Conservation (phyloP, 2,113 vertebrate genomes). For the Paradoxurus hermaphroditus region DNA sequence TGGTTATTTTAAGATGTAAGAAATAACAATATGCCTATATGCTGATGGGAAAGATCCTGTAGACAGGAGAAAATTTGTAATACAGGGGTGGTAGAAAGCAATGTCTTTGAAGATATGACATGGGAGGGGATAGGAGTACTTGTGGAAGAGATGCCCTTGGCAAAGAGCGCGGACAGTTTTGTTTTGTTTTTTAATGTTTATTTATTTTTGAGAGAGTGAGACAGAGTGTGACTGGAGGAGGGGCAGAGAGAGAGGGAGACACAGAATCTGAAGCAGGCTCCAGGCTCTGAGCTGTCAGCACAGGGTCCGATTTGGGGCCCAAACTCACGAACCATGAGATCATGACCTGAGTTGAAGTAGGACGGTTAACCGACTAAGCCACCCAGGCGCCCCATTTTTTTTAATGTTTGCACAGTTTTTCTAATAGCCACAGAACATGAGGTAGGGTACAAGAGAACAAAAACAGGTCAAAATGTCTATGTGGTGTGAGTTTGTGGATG, state of each 20-base stretch:
- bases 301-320: too few relatives aligned
- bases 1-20: constrained; percentile 35
- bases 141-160: not conserved
- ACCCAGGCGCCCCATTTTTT: too few relatives aligned
- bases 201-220: too few relatives aligned
- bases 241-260: too few relatives aligned
- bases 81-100: not conserved
- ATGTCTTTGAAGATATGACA: not conserved
- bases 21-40: not conserved
- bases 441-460: not conserved
- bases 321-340: too few relatives aligned
- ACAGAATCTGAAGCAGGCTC: too few relatives aligned
- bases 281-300: too few relatives aligned
- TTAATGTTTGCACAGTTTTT: too few relatives aligned
- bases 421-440: not conserved
- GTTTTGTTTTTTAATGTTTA: too few relatives aligned
- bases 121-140: not conserved
- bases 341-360: too few relatives aligned
- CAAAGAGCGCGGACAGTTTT: not conserved
- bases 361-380: too few relatives aligned
- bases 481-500: not conserved
- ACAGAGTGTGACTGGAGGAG: too few relatives aligned
- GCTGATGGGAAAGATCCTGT: not conserved
- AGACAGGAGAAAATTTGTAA: not conserved
- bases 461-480: not conserved